Evolutionary conservation across 2,888 invertebrate genomes (phyloP), one percentile per base, ranked within the genome.

Genomic region (Tridacna crocea): DNA sequence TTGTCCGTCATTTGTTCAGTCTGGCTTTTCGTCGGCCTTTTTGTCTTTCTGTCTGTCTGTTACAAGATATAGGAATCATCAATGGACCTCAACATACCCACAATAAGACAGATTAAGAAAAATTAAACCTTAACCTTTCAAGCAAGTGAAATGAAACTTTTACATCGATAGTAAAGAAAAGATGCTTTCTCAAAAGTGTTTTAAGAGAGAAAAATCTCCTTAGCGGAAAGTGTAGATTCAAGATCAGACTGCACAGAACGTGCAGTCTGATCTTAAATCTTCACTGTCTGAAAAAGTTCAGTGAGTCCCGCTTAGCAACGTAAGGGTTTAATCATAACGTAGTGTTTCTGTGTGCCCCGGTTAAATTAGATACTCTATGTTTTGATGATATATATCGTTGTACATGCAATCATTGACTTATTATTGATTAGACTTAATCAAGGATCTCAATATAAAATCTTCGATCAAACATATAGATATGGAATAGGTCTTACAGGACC

Each of bases 401-500:
- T 51, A 51, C 22, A 12, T 19, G 12, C 24, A 22, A 70, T 70
- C 70, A 70, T 51, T 70, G 70, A 51, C 51, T 70, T 70, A 51
- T 70, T 47, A 47, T 24, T 24, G 70, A 70, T 51, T 70, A 12
- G 47, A 24, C n/a, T 51, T 70, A 10, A 51, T 51, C 51, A 13
- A 51, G 24, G 61, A 61, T n/a, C 19, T 48, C 10, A n/a, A 48
- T 48, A 27, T 70, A 48, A 1, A 36, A 48, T 47, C 22, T 72
- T 22, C 55, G 46, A 58, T 58, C 27, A 19, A 58, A 15, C 17
- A 2, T 58, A 17, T 19, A 17, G 73, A 36, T 73, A 58, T 58
- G 36, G 46, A 73, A 15, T 36, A 66, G 0, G 2, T 17, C 0
- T 15, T 2, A 46, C 24, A 4, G 24, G 13, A n/a, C 24, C 13